Evolutionary conservation across 2,888 invertebrate genomes (phyloP), one percentile per base, ranked within the genome.

Genomic region (Mythimna vitellina): DNA sequence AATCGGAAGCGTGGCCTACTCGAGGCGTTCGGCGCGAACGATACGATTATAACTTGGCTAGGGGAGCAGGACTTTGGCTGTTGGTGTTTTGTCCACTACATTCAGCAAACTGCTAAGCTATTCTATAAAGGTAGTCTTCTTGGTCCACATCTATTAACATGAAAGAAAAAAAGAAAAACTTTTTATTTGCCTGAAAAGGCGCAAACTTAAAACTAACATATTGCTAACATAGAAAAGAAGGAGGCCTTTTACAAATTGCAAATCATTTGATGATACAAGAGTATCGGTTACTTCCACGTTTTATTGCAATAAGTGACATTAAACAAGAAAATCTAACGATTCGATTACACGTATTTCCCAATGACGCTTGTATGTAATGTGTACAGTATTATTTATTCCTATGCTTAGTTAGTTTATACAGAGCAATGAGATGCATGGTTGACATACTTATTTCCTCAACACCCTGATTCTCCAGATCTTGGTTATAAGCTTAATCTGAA

Each of bases 321-420:
- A 8, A 67, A 80, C 64, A 61, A 51, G 67, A 66, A 74, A 75
- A 42, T 12, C 54, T 64, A 67, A 75, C 58, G 75, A 51, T 54
- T n/a, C 3, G 1, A 54, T 56, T 35, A 63, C 62, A 35, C 57
- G 75, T 74, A 66, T 56, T 80, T 74, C 12, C 74, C 57, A 65
- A 56, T 73, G 62, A 60, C 38, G n/a, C 35, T 63, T 29, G 53
- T 62, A 6, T 54, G 38, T 29, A 20, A 32, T 58, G 38, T 53
- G 35, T 38, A 46, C 46, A 35, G 61, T 65, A 57, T 62, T 79
- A 73, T 76, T 79, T 79, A 79, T 53, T 65, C 10, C 51, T 35
- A 56, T 51, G 56, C 57, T 46, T 75, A 46, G 51, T 62, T 51
- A 10, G 49, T 62, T 46, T 70, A 58, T 42, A 51, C 0, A 42